Evolutionary conservation across 2,888 invertebrate genomes (phyloP).

Genomic region (Lysandra bellargus): DNA sequence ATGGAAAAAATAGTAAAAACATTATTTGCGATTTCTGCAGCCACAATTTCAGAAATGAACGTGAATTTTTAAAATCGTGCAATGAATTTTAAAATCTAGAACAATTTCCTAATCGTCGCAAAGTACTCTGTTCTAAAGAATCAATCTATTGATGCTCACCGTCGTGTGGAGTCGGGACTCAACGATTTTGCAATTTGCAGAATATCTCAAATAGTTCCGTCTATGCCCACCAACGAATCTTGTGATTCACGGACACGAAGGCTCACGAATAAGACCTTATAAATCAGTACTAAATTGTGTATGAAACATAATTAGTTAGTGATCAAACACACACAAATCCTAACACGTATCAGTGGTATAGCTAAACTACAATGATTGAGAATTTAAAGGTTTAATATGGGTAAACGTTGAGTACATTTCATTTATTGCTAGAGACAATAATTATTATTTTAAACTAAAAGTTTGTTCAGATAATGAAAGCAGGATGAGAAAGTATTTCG

Average conservation of each 20-base stretch:
- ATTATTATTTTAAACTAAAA: too few species aligned
- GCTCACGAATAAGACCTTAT: conserved; percentile 23
- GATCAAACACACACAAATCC: too few species aligned
- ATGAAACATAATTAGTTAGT: neutral
- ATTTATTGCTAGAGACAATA: too few species aligned
- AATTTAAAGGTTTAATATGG: too few species aligned
- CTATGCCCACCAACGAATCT: conserved; percentile 69
- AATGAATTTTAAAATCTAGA: conserved; percentile 15
- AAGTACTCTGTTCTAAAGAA: conserved; percentile 42
- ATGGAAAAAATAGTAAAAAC: neutral
- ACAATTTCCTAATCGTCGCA: conserved; percentile 4
- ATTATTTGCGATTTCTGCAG: neutral
- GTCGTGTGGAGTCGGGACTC: conserved; percentile 56
- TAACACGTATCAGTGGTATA: too few species aligned
- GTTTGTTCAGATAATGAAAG: too few species aligned
- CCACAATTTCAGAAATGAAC: neutral
- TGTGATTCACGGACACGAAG: conserved; percentile 35
- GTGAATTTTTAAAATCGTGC: neutral
- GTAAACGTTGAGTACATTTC: too few species aligned
- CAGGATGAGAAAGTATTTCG: too few species aligned
- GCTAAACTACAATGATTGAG: too few species aligned
- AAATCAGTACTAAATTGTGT: neutral
- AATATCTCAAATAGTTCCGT: conserved; percentile 71
- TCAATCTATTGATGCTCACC: conserved; percentile 48
- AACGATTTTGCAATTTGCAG: conserved; percentile 72